Conservation (phyloP, 2,888 invertebrate genomes). For the Drosophila villosipedis region DNA sequence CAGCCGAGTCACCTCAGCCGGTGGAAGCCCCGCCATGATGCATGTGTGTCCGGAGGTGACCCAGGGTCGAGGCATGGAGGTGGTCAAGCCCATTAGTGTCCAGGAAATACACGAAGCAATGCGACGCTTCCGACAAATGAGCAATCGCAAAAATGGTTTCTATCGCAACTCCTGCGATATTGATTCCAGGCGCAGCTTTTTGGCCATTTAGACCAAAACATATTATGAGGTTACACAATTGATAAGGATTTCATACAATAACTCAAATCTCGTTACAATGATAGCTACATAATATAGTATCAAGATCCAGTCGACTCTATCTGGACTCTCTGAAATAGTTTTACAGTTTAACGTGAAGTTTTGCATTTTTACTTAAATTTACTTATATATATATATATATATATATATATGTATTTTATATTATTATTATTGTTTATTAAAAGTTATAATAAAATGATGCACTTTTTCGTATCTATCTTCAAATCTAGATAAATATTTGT, state of each 20-base stretch:
- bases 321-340: background rate
- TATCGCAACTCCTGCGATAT: conserved; percentile 82
- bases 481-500: background rate
- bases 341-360: background rate
- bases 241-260: background rate
- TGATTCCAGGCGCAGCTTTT: conserved; percentile 80
- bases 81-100: conserved; percentile 90
- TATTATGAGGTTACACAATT: background rate
- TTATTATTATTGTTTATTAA: background rate
- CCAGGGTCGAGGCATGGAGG: conserved; percentile 87
- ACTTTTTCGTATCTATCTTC: too few species aligned
- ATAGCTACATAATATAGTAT: background rate
- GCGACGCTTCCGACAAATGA: conserved; percentile 87
- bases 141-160: conserved; percentile 81
- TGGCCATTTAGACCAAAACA: conserved; percentile 79
- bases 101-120: conserved; percentile 94
- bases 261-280: background rate
- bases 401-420: too few species aligned
- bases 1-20: conserved; percentile 87
- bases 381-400: too few species aligned
- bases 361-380: background rate
- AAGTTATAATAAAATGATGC: background rate
- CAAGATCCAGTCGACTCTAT: background rate
- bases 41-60: conserved; percentile 85
- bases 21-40: conserved; percentile 84